Conservation (phyloP, 2,113 vertebrate genomes). For the Columba livia region DNA sequence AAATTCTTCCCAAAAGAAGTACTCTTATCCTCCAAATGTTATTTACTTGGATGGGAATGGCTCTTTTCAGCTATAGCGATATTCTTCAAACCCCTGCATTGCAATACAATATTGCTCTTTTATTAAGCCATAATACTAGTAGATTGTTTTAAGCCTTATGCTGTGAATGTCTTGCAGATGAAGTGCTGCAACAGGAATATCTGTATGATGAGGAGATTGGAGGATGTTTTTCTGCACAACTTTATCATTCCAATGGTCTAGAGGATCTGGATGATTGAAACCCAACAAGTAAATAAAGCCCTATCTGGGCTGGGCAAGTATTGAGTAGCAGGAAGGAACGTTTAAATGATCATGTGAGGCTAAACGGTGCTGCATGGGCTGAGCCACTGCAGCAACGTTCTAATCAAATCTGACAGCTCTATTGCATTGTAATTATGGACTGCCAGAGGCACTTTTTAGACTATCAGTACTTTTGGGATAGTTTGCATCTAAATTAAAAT, state of each 20-base stretch:
- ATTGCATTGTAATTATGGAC: conserved; percentile 44
- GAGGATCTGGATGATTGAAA: background rate
- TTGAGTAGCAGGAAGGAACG: background rate
- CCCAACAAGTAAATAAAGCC: background rate
- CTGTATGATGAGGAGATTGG: background rate
- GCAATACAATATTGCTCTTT: background rate
- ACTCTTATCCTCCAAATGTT: background rate
- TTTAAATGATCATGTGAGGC: background rate
- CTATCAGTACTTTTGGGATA: conserved; percentile 46
- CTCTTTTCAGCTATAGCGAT: background rate
- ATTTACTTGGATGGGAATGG: background rate
- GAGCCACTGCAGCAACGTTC: conserved; percentile 1
- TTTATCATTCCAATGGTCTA: background rate
- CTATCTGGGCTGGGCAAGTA: background rate
- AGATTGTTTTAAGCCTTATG: background rate
- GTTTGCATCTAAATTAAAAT: conserved; percentile 76
- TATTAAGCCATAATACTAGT: background rate
- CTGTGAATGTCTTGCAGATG: background rate
- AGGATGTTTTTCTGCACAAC: background rate
- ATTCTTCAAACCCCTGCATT: background rate
- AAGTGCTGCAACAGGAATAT: background rate
- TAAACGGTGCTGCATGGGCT: background rate
- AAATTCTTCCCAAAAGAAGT: background rate
- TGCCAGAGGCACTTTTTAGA: conserved; percentile 47
- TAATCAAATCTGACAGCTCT: conserved; percentile 54